A percentile compares a stretch with the other conserved stretches of the same genome.
Evolutionary conservation across 2,888 invertebrate genomes (phyloP).

Genomic region (Standfussiana lucernea): DNA sequence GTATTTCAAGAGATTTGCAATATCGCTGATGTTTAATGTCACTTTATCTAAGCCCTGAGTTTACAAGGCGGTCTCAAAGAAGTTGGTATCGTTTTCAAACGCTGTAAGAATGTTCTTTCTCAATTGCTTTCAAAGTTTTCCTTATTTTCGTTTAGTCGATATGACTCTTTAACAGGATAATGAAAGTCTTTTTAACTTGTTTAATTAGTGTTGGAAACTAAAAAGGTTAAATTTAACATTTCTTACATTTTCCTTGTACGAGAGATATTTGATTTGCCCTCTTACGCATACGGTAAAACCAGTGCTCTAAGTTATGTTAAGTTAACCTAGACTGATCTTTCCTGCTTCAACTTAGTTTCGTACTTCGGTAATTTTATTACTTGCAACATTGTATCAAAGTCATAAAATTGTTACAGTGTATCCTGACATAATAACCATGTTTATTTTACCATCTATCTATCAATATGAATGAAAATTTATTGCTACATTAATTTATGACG

Average conservation of each 20-base stretch:
- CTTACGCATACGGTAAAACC: slow-evolving; percentile 54
- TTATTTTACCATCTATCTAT: neutral
- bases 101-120: neutral
- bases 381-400: slow-evolving; percentile 1
- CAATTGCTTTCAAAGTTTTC: neutral
- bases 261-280: slow-evolving; percentile 19
- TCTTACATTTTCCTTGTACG: slow-evolving; percentile 33
- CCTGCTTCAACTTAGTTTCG: slow-evolving; percentile 20
- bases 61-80: neutral
- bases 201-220: too few relatives aligned
- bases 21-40: neutral
- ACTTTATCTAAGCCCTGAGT: neutral
- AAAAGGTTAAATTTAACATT: neutral
- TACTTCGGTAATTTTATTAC: neutral
- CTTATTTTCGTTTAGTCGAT: neutral
- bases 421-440: neutral
- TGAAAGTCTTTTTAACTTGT: neutral
- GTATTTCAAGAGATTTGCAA: too few relatives aligned
- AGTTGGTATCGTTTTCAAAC: neutral
- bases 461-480: neutral
- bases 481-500: neutral
- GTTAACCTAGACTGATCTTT: slow-evolving; percentile 18
- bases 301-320: slow-evolving; percentile 5
- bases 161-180: neutral
- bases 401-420: neutral